Evolutionary conservation across 1,140 invertebrate species (phyloP), one percentile per base, ranked within the genome.

Genomic region (Achatina immaculata): DNA sequence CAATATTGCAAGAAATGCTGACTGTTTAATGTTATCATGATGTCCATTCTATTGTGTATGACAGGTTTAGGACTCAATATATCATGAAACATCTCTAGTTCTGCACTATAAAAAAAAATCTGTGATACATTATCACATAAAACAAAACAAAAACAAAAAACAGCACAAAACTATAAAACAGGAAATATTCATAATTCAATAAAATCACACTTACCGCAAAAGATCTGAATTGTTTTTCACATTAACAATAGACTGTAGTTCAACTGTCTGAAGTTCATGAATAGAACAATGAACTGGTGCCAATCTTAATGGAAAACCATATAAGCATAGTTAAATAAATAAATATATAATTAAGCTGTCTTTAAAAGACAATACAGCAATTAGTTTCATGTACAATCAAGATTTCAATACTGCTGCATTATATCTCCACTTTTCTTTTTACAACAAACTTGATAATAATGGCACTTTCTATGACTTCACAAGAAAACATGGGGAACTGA

Each of bases 161-260:
- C 11, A 51, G 11, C 11, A 51, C 48, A 14, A 51, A 14, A 14
- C 24, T 51, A 24, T 14, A 51, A 51, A 24, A 51, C 48, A 14
- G 24, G 11, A 51, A 14, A 21, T 11, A 38, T 1, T 34, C 9
- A 66, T 21, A 1, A 40, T 42, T 42, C 36, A 40, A 7, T 9
- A 69, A 7, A 69, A 69, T 2, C 4, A 16, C 31, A 24, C 36
- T 69, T 42, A 42, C 42, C 42, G 24, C 21, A 40, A n/a, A 6
- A 28, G 68, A 28, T 42, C 36, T n/a, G 14, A 7, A 24, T 6
- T 24, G 0, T 40, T 42, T 1, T 69, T 69, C 21, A 19, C 6
- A 40, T 2, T 69, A 6, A 69, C 68, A 42, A 69, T 21, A 3
- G 68, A 69, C 68, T 69, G 68, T 7, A 69, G 68, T 42, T 69